These are phyloP conservation scores for Saccostrea echinata DNA, from an alignment of 1,140 invertebrate genomes.

Conservation along the genomic window DNA sequence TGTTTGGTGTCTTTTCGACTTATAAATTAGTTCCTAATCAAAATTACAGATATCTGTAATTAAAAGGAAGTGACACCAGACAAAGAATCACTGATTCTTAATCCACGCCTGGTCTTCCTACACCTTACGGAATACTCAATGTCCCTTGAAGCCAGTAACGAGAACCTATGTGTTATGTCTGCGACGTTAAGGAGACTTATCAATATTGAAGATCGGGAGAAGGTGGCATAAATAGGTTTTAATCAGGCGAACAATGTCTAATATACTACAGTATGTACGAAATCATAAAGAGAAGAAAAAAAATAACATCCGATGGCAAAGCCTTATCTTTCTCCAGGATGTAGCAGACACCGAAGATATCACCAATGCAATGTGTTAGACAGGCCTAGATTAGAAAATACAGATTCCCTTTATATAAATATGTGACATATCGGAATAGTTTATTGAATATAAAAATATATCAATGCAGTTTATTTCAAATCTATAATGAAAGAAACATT, in stretches of 20 bases:
- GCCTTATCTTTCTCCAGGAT: not conserved
- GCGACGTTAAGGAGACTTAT: slow-evolving; percentile 8
- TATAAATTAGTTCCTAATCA: not conserved
- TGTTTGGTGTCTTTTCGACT: not conserved
- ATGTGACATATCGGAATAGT: too few relatives aligned
- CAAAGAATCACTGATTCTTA: not conserved
- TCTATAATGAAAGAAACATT: too few relatives aligned
- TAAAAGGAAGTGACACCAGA: not conserved
- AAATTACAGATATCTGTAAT: not conserved
- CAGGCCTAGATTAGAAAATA: too few relatives aligned
- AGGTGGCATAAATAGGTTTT: slow-evolving; percentile 10
- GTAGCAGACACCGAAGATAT: not conserved
- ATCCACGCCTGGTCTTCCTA: not conserved
- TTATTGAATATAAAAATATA: too few relatives aligned
- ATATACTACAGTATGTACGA: not conserved
- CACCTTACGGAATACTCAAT: not conserved
- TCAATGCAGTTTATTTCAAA: too few relatives aligned
- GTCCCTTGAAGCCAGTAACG: slow-evolving; percentile 18
- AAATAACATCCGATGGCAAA: not conserved
- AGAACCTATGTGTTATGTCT: slow-evolving; percentile 21
- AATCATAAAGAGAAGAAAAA: not conserved
- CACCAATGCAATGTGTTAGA: not conserved
- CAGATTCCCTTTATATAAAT: too few relatives aligned
- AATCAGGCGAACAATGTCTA: slow-evolving; percentile 10
- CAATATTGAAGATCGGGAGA: not conserved